These are phyloP conservation scores for Crotophaga sulcirostris DNA, from an alignment of 2,113 vertebrate species.

Conservation along the genomic window DNA sequence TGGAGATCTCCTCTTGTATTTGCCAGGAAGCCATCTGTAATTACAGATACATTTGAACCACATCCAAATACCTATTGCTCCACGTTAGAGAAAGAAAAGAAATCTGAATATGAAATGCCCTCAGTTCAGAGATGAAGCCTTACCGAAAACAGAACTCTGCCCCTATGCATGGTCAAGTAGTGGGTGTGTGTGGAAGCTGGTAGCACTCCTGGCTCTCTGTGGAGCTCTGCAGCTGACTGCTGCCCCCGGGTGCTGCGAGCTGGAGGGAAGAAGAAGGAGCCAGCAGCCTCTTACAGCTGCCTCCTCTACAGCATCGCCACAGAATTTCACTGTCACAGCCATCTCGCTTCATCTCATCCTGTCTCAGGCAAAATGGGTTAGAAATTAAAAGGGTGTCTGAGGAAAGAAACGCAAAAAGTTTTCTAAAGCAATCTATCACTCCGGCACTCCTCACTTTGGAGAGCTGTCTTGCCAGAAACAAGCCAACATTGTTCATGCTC, in stretches of 20 bases:
- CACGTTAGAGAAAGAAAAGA: neutral
- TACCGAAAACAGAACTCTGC: accelerated
- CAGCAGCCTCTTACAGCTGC: neutral
- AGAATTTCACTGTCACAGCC: neutral
- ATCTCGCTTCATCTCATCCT: neutral
- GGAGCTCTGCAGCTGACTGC: neutral
- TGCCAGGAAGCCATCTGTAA: neutral
- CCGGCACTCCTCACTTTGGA: accelerated
- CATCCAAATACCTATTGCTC: neutral
- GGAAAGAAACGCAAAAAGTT: neutral
- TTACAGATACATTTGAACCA: neutral
- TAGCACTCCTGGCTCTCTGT: neutral
- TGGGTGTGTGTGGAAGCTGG: neutral
- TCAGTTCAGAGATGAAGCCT: neutral
- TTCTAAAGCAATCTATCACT: neutral
- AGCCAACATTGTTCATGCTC: neutral
- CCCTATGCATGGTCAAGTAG: accelerated
- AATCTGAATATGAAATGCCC: neutral
- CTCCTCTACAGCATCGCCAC: accelerated
- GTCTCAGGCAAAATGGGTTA: neutral
- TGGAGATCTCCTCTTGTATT: neutral
- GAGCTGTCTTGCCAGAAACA: neutral
- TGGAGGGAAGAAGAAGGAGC: neutral
- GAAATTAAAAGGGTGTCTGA: neutral
- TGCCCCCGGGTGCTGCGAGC: neutral